phyloP scores from a whole-genome alignment of 2,888 invertebrate genomes.

The Dendrolimus pini region DNA sequence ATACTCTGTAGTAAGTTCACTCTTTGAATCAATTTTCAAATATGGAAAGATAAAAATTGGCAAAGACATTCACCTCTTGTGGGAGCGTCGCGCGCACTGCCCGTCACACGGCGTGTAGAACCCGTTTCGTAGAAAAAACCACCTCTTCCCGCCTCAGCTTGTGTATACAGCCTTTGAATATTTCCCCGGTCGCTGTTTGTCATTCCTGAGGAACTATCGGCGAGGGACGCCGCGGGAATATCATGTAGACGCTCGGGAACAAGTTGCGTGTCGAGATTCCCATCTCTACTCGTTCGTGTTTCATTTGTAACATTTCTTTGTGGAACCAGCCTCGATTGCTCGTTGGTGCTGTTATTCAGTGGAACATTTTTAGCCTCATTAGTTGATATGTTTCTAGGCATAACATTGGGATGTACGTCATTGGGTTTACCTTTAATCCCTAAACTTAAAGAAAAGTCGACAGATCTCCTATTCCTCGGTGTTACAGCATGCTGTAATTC shows the following conservation, averaged over 20 bases:
- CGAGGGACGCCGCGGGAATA: conserved; percentile 29
- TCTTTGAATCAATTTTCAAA: neutral
- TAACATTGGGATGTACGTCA: conserved; percentile 5
- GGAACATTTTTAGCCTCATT: conserved; percentile 32
- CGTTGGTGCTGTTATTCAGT: conserved; percentile 13
- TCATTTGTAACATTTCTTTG: neutral
- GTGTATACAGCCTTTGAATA: conserved; percentile 64
- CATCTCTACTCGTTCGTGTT: conserved; percentile 17
- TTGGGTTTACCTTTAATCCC: neutral
- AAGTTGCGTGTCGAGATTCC: conserved; percentile 57
- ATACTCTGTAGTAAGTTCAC: neutral
- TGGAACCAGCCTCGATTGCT: conserved; percentile 15
- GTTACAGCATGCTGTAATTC: neutral
- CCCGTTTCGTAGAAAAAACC: conserved; percentile 79
- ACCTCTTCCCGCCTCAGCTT: conserved; percentile 61
- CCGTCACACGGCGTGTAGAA: conserved; percentile 76
- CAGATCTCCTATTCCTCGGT: neutral
- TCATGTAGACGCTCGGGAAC: conserved; percentile 67
- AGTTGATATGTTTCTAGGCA: conserved; percentile 2
- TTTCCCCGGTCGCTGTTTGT: conserved; percentile 58
- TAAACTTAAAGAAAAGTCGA: neutral
- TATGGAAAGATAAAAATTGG: conserved; percentile 14
- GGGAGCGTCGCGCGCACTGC: conserved; percentile 74
- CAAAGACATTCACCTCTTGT: conserved; percentile 70
- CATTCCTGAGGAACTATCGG: conserved; percentile 46